Percentiles rank a stretch among this genome's conserved stretches.
These are phyloP conservation scores for Pecten maximus DNA, from an alignment of 2,888 invertebrate genomes.

Conservation along the genomic window DNA sequence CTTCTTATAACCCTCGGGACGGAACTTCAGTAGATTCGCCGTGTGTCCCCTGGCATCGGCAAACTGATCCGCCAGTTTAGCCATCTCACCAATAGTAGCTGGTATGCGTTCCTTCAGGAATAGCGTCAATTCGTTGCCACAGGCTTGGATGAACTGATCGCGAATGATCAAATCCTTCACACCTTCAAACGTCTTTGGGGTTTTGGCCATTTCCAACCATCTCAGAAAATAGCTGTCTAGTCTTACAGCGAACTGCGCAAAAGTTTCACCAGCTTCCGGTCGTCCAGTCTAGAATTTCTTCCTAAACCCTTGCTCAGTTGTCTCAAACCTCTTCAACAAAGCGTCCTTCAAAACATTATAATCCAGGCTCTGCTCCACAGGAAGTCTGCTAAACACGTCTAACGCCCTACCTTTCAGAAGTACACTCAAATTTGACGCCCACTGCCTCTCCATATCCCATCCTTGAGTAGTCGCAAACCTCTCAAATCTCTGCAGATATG, in stretches of 20 bases:
- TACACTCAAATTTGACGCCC: conserved; percentile 49
- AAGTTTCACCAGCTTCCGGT: conserved; percentile 51
- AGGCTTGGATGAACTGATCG: conserved; percentile 46
- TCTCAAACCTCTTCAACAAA: conserved; percentile 49
- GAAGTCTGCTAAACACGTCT: conserved; percentile 48
- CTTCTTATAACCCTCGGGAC: background rate
- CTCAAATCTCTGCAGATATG: conserved; percentile 46
- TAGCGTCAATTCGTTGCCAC: conserved; percentile 39
- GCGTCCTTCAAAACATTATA: conserved; percentile 47
- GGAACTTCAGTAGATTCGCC: background rate
- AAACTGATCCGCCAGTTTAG: conserved; percentile 48
- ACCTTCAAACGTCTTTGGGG: conserved; percentile 40
- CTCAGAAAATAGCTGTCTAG: conserved; percentile 47
- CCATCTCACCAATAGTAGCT: conserved; percentile 47
- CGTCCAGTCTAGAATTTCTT: conserved; percentile 46
- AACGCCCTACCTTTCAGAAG: conserved; percentile 52
- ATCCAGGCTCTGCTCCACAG: conserved; percentile 44
- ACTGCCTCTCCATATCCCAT: conserved; percentile 36
- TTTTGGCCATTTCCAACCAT: conserved; percentile 51
- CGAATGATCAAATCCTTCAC: conserved; percentile 47
- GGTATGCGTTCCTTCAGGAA: conserved; percentile 54
- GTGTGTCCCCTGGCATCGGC: conserved; percentile 44
- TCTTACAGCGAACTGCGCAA: conserved; percentile 45
- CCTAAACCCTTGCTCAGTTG: conserved; percentile 52
- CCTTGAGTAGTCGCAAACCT: conserved; percentile 36